phyloP scores from a whole-genome alignment of 2,797 vertebrate species.

The Telmatherina bonti region DNA sequence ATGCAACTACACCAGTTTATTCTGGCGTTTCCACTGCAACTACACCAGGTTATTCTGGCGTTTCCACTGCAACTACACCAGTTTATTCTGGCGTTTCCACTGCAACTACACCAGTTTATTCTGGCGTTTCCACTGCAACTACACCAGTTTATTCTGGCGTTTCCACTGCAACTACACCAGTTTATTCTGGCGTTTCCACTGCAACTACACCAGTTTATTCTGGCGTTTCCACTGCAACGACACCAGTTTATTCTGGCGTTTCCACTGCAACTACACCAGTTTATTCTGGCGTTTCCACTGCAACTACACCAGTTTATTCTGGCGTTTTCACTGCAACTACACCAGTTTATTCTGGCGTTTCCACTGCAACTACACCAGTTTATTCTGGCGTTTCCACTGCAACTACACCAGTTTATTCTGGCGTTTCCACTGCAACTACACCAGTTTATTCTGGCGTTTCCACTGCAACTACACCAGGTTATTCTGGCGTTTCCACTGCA shows the following conservation, averaged over 20 bases:
- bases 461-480: not conserved
- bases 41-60: slow-evolving; percentile 15
- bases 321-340: not conserved
- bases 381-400: slow-evolving; percentile 14
- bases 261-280: not conserved
- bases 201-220: not conserved
- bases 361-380: not conserved
- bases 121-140: slow-evolving; percentile 1
- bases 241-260: slow-evolving; percentile 22
- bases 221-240: not conserved
- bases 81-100: slow-evolving; percentile 19
- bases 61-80: not conserved
- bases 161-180: not conserved
- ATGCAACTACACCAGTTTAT: not conserved
- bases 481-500: slow-evolving; percentile 7
- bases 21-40: slow-evolving; percentile 3
- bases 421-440: not conserved
- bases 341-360: slow-evolving; percentile 23
- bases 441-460: slow-evolving; percentile 24
- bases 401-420: not conserved
- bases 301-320: not conserved
- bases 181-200: slow-evolving; percentile 18
- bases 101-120: not conserved
- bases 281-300: slow-evolving; percentile 16
- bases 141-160: slow-evolving; percentile 18